Evolutionary conservation across 2,797 vertebrate genomes (phyloP).

Genomic region (Neosalanx taihuensis): DNA sequence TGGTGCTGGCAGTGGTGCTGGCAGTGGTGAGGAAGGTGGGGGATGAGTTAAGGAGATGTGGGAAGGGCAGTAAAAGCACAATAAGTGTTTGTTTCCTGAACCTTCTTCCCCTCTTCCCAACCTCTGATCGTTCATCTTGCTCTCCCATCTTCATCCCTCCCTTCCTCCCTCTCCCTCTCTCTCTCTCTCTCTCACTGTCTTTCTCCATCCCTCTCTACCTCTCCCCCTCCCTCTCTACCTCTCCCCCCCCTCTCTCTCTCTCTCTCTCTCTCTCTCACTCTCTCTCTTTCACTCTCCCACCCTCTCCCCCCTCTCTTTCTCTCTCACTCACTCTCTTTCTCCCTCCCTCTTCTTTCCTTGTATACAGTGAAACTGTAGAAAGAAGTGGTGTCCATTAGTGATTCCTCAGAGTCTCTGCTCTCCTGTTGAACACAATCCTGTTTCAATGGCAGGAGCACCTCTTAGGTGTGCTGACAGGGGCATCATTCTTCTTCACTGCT

Average conservation of each 20-base stretch:
- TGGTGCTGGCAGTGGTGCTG: slow-evolving; percentile 1
- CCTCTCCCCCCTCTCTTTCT: neutral
- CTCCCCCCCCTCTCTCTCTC: neutral
- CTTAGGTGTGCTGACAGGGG: slow-evolving; percentile 45
- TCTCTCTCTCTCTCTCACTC: neutral
- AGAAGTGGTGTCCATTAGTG: slow-evolving; percentile 60
- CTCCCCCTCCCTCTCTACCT: neutral
- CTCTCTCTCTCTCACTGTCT: neutral
- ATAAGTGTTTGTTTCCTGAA: neutral
- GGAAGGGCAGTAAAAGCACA: neutral
- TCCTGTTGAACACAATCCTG: slow-evolving; percentile 49
- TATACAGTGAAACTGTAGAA: slow-evolving; percentile 26
- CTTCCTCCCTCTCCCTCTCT: neutral
- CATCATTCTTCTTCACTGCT: slow-evolving; percentile 44
- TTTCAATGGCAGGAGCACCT: slow-evolving; percentile 42
- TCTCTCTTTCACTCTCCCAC: neutral
- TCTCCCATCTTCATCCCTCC: neutral
- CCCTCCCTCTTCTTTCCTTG: neutral
- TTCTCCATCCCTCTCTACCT: slow-evolving; percentile 8
- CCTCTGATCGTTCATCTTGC: neutral
- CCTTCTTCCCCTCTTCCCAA: neutral
- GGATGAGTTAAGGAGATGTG: neutral
- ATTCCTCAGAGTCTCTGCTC: slow-evolving; percentile 41
- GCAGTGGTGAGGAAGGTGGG: neutral
- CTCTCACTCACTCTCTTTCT: neutral